phyloP scores from a whole-genome alignment of 2,797 vertebrate genomes.

The Dermochelys coriacea region DNA sequence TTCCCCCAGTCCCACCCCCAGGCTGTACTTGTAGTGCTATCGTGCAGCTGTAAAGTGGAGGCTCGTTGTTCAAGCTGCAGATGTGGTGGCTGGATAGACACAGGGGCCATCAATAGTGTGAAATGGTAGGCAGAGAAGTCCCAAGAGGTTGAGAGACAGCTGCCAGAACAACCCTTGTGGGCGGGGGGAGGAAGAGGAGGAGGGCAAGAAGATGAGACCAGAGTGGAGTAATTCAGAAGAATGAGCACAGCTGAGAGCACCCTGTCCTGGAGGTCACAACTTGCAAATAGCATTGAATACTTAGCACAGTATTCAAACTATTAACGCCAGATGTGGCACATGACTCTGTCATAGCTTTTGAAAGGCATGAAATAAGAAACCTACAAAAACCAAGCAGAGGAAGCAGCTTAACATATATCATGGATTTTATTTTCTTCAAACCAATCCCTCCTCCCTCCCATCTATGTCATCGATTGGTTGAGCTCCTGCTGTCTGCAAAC shows the following conservation, averaged over 20 bases:
- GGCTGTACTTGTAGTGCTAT: constrained; percentile 13
- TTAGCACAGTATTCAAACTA: accelerated
- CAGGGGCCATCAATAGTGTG: constrained; percentile 26
- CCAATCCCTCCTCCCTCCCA: not conserved
- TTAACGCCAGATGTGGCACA: accelerated
- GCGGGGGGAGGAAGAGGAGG: not conserved
- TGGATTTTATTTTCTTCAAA: not conserved
- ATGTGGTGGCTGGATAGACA: constrained; percentile 18
- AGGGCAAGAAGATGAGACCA: constrained; percentile 6
- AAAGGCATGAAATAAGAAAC: not conserved
- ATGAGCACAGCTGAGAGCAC: not conserved
- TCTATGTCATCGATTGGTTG: not conserved
- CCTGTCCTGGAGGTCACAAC: not conserved
- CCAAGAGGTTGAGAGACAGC: constrained; percentile 35
- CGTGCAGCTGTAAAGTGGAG: not conserved
- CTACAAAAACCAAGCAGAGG: not conserved
- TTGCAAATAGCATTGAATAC: not conserved
- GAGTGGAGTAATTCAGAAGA: constrained; percentile 23
- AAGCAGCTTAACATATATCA: not conserved
- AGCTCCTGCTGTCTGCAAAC: not conserved
- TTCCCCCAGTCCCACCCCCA: not conserved
- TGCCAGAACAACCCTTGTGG: constrained; percentile 45
- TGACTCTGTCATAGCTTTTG: accelerated
- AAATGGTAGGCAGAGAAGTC: constrained; percentile 69
- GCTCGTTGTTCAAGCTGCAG: not conserved